Evolutionary conservation across 2,113 vertebrate species (phyloP).

Genomic region (crab-eating macaque (Macaca fascicularis)): T2T-MFA8v1.1 NC_088379.1:13618501-13619000

Average conservation of each 20-base stretch:
- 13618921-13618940: neutral
- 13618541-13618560: neutral
- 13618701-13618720: neutral
- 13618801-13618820: neutral
- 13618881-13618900: neutral
- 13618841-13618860: neutral
- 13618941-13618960: neutral
- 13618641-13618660: neutral
- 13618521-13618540: neutral
- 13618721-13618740: neutral
- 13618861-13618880: neutral
- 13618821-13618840: neutral
- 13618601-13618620: neutral
- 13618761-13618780: neutral
- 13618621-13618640: neutral
- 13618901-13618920: neutral
- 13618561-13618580: neutral
- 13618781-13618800: neutral
- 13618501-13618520: neutral
- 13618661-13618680: neutral
- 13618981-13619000: neutral
- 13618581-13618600: neutral
- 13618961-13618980: neutral
- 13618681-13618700: neutral
- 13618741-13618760: neutral